Percentiles rank a stretch among this genome's conserved stretches.
Conservation (phyloP, 2,113 vertebrate species). For the Archocentrus centrarchus region DNA sequence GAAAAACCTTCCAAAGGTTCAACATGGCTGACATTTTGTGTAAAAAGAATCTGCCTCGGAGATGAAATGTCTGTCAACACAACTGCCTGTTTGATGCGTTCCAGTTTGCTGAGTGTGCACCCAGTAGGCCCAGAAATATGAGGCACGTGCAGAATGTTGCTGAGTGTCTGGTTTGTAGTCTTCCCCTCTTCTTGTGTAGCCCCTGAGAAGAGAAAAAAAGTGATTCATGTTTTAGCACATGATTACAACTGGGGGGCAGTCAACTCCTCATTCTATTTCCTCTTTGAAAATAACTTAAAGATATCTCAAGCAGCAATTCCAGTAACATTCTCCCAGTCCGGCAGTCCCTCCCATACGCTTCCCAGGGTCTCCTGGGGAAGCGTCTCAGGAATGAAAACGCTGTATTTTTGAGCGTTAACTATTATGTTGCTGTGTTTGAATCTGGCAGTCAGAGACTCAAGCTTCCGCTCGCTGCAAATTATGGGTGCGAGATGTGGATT, state of each 20-base stretch:
- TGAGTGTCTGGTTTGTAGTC: slow-evolving; percentile 47
- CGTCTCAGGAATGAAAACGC: slow-evolving; percentile 30
- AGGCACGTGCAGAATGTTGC: slow-evolving; percentile 63
- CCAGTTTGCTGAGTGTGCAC: slow-evolving; percentile 64
- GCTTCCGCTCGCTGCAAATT: slow-evolving; percentile 59
- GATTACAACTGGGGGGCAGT: slow-evolving; percentile 5
- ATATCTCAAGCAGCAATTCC: slow-evolving; percentile 33
- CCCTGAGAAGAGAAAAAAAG: slow-evolving; percentile 32
- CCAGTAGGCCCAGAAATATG: slow-evolving; percentile 57
- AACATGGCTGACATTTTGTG: slow-evolving; percentile 40
- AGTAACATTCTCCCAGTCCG: slow-evolving; percentile 15
- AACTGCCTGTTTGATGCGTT: slow-evolving; percentile 39
- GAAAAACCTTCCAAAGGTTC: slow-evolving; percentile 22
- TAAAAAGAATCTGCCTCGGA: slow-evolving; percentile 43
- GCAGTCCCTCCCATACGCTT: slow-evolving; percentile 31
- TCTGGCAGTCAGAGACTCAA: slow-evolving; percentile 5
- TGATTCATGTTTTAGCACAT: slow-evolving; percentile 49
- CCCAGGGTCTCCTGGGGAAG: slow-evolving; percentile 18
- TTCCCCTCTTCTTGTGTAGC: neutral
- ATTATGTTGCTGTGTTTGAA: slow-evolving; percentile 39
- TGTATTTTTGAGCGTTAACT: slow-evolving; percentile 47
- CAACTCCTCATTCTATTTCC: slow-evolving; percentile 10
- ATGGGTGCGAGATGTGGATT: slow-evolving; percentile 59
- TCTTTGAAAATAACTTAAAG: slow-evolving; percentile 36
- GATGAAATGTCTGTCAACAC: slow-evolving; percentile 65